Base-by-base conservation (phyloP, 2,888 invertebrate species). In the Dioctria rufipes region DNA sequence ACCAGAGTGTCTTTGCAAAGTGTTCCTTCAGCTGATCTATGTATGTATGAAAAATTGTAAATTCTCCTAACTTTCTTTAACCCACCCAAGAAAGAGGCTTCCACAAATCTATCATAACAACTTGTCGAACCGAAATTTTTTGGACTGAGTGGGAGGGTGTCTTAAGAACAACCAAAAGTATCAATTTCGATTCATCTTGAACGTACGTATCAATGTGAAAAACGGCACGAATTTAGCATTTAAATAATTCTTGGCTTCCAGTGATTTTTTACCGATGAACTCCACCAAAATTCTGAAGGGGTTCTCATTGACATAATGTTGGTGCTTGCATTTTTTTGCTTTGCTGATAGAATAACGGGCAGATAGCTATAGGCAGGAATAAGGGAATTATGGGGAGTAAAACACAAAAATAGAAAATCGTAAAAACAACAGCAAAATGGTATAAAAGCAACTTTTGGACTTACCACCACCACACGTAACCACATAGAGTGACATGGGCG, bases 391-490 rank as follows among this genome's bases (percentile, higher is more conserved):
- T 37, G 39, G 40, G 40, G 65, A 25, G 2, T 25, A 25, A 25
- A 25, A 25, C 1, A 25, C 77, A 63, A 63, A 77, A 77, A 77
- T 77, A 77, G 77, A 77, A 63, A 77, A 77, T 77, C 63, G 77
- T 77, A 77, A 77, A 77, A 77, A 77, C 73, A 77, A 54, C 54
- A 42, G 66, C 66, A 78, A 78, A 71, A 66, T 37, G 37, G 61
- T 37, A 77, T 46, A 46, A 63, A 77, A 77, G 9, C 63, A 49
- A 77, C 61, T 77, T 25, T 25, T 77, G 78, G 83, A 86, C 92
- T 92, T 90, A 98, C 98, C 98, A 90, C 97, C 96, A 80, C 98
- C 98, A 88, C 98, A 98, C 78, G 96, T 95, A 82, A 94, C 95
- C 5, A 97, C 97, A 88, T 98, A 98, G 81, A 95, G 91, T 2